Percentiles rank a stretch among this genome's conserved stretches.
These are phyloP conservation scores for Pheosia gnoma DNA, from an alignment of 2,888 invertebrate genomes.

Conservation along the genomic window DNA sequence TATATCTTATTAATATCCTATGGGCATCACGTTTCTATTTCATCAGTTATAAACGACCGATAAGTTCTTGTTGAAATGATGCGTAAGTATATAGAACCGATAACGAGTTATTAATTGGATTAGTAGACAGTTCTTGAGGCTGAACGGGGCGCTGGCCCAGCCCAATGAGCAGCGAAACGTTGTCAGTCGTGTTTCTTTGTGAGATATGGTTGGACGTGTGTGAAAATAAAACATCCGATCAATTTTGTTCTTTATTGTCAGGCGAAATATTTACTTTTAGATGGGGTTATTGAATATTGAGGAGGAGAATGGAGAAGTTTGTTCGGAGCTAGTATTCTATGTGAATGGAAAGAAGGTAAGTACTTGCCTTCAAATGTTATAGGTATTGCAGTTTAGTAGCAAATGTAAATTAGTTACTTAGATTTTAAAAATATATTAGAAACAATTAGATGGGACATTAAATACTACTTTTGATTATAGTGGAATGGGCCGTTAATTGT, in stretches of 20 bases:
- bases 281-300: conserved; percentile 71
- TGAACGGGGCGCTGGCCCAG: conserved; percentile 21
- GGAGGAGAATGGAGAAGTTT: conserved; percentile 57
- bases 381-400: no score
- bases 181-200: conserved; percentile 38
- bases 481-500: no score
- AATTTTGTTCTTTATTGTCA: not conserved
- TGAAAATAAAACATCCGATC: not conserved
- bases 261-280: conserved; percentile 12
- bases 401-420: no score
- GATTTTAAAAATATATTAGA: no score
- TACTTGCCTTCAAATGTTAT: not conserved
- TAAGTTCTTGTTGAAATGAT: conserved; percentile 16
- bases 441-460: no score
- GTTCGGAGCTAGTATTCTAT: conserved; percentile 72
- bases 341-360: conserved; percentile 80
- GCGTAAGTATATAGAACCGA: conserved; percentile 22
- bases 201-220: conserved; percentile 39
- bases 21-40: not conserved
- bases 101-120: conserved; percentile 38
- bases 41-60: conserved; percentile 9
- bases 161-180: conserved; percentile 10
- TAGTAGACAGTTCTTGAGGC: conserved; percentile 21
- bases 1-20: not conserved
- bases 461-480: no score